phyloP scores from a whole-genome alignment of 2,797 vertebrate species.

The Aselliscus stoliczkanus region DNA sequence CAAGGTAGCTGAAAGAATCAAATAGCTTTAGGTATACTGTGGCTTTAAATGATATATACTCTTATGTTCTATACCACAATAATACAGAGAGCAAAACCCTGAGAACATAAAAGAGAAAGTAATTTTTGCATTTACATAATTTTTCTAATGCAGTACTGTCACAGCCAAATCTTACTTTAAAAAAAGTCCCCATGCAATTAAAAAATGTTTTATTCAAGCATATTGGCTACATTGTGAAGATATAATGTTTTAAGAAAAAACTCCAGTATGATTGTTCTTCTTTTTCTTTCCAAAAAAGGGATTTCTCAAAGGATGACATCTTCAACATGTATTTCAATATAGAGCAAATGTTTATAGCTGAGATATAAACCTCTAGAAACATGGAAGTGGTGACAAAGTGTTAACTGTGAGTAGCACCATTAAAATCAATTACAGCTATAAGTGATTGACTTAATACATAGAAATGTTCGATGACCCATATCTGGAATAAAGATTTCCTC shows the following conservation, averaged over 20 bases:
- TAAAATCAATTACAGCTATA: neutral
- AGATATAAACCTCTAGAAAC: slow-evolving; percentile 3
- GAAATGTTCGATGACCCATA: neutral
- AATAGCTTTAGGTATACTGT: neutral
- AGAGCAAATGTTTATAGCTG: neutral
- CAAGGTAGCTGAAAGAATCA: neutral
- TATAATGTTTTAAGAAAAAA: neutral
- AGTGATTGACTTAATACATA: neutral
- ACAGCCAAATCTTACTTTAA: neutral
- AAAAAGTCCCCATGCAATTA: neutral
- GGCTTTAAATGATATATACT: neutral
- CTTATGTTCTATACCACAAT: neutral
- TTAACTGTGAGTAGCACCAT: neutral
- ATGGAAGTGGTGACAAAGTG: neutral
- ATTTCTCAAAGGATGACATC: neutral
- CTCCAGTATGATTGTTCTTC: neutral
- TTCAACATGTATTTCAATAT: neutral
- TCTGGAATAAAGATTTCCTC: slow-evolving; percentile 41
- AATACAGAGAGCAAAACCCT: neutral
- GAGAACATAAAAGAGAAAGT: neutral
- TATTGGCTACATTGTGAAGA: neutral
- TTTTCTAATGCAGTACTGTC: neutral
- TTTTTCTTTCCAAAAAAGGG: neutral
- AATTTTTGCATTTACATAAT: neutral
- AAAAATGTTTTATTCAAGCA: neutral